phyloP scores from a whole-genome alignment of 2,797 vertebrate genomes.

The Cacajao melanocephalus region DNA sequence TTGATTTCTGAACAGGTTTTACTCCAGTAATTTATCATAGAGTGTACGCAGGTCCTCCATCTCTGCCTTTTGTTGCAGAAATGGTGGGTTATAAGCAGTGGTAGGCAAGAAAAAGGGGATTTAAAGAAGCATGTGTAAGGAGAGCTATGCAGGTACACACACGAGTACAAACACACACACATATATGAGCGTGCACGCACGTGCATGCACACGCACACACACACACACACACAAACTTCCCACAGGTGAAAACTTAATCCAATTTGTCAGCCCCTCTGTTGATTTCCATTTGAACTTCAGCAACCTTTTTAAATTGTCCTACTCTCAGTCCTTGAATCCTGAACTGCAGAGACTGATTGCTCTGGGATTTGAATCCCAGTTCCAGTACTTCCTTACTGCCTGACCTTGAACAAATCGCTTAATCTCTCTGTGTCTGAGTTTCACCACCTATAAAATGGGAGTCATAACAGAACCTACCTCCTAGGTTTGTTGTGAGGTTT shows the following conservation, averaged over 20 bases:
- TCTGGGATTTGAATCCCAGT: background rate
- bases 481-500: background rate
- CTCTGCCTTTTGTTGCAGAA: background rate
- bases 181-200: no score
- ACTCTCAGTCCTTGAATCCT: background rate
- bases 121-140: background rate
- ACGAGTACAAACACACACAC: background rate
- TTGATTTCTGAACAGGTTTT: background rate
- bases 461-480: background rate
- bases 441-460: background rate
- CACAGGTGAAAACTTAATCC: background rate
- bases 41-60: background rate
- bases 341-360: background rate
- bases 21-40: background rate
- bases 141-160: background rate
- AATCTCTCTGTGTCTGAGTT: background rate
- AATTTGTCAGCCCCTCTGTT: background rate
- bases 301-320: background rate
- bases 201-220: background rate
- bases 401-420: background rate
- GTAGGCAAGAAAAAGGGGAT: no score
- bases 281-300: background rate
- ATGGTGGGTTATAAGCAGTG: background rate
- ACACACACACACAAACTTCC: fast-evolving
- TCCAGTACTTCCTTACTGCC: background rate